Evolutionary conservation across 2,113 vertebrate genomes (phyloP).

Genomic region (Camelus dromedarius): DNA sequence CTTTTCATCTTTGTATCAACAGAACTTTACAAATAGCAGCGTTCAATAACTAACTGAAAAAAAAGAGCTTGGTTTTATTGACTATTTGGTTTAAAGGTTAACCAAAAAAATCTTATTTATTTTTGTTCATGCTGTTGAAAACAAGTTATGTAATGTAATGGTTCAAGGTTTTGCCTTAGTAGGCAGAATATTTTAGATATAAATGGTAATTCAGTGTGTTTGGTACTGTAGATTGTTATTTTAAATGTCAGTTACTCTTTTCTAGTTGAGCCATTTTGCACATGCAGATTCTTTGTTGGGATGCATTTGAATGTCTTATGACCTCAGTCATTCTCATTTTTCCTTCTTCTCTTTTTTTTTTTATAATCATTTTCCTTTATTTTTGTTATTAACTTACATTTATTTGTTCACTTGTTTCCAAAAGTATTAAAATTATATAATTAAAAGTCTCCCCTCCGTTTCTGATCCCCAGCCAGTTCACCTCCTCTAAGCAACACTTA

Average conservation of each 20-base stretch:
- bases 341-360: neutral
- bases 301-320: neutral
- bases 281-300: neutral
- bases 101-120: conserved; percentile 46
- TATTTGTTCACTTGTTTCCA: neutral
- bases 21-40: conserved; percentile 7
- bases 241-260: neutral
- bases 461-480: neutral
- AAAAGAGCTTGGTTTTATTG: neutral
- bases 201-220: neutral
- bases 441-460: neutral
- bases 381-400: neutral
- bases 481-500: neutral
- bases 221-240: neutral
- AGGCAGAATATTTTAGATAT: conserved; percentile 13
- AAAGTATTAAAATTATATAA: neutral
- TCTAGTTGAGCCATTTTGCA: neutral
- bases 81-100: conserved; percentile 67
- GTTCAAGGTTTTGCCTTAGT: conserved; percentile 36
- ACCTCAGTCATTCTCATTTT: neutral
- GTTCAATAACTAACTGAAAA: neutral
- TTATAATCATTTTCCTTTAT: neutral
- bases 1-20: neutral
- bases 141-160: conserved; percentile 48
- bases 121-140: conserved; percentile 51